Percentiles rank a stretch among this genome's conserved stretches.
These are phyloP conservation scores for Ceryle rudis DNA, from an alignment of 2,797 vertebrate species.

Conservation along the genomic window DNA sequence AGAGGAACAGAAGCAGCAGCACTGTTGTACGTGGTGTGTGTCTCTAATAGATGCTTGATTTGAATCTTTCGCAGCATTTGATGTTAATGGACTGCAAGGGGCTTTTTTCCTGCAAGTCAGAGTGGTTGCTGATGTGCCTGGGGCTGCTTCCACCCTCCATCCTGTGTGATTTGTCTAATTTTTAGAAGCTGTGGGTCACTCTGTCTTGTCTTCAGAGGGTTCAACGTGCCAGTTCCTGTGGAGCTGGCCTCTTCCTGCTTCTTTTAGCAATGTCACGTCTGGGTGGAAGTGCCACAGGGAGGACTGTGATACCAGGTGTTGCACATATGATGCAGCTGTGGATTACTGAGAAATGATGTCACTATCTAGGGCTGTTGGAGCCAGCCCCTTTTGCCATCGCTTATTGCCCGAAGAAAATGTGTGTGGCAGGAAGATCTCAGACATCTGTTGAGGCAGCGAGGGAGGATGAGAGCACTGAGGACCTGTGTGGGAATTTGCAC, in stretches of 20 bases:
- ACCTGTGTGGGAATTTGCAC: not conserved
- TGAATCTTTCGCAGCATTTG: not conserved
- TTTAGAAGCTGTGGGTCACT: not conserved
- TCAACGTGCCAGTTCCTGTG: not conserved
- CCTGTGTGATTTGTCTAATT: not conserved
- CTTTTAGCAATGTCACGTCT: not conserved
- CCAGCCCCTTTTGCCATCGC: not conserved
- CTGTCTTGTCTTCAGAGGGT: not conserved
- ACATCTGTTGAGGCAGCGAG: not conserved
- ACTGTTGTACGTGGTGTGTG: not conserved
- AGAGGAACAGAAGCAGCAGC: not conserved
- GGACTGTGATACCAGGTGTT: not conserved
- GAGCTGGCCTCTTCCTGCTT: not conserved
- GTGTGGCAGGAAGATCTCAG: not conserved
- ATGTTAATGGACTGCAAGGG: not conserved
- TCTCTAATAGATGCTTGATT: not conserved
- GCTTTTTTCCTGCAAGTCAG: not conserved
- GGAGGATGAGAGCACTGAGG: not conserved
- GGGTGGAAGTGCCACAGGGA: not conserved
- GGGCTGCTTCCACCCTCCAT: not conserved
- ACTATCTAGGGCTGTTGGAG: not conserved
- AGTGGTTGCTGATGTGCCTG: not conserved
- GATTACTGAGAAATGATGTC: not conserved
- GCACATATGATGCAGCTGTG: fast-evolving
- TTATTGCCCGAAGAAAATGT: not conserved